Evolutionary conservation across 2,113 vertebrate species (phyloP).

Genomic region (Balaenoptera acutorostrata): DNA sequence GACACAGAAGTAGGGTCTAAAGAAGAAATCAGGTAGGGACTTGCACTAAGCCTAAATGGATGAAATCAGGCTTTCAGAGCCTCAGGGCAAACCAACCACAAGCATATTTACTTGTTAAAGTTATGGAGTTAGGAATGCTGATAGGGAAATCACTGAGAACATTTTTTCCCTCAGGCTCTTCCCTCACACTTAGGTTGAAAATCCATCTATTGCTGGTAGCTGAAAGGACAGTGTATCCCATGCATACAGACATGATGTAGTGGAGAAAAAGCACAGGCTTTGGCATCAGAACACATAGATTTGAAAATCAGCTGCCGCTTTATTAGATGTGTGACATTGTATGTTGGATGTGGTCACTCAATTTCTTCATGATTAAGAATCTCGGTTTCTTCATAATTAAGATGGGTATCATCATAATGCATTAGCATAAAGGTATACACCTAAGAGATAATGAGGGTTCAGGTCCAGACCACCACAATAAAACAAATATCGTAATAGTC

Average conservation of each 20-base stretch:
- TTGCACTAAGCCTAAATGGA: neutral
- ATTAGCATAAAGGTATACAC: neutral
- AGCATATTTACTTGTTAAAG: neutral
- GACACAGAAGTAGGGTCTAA: neutral
- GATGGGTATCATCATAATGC: no score
- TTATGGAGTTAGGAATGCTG: neutral
- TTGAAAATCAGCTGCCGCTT: neutral
- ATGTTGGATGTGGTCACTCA: neutral
- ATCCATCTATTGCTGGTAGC: neutral
- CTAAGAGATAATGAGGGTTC: neutral
- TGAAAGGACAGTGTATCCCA: neutral
- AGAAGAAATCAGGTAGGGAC: neutral
- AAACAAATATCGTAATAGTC: neutral
- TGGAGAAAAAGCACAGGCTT: neutral
- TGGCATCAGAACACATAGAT: neutral
- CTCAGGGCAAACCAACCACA: neutral
- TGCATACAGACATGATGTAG: fast-evolving
- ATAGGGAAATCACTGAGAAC: neutral
- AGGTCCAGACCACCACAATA: neutral
- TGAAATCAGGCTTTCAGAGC: neutral
- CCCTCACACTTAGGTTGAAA: neutral
- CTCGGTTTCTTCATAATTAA: neutral
- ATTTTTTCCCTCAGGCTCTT: neutral
- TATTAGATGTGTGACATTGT: no score
- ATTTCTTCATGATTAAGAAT: neutral